Base-by-base conservation (phyloP, 2,888 invertebrate genomes). In the Parnassius apollo region DNA sequence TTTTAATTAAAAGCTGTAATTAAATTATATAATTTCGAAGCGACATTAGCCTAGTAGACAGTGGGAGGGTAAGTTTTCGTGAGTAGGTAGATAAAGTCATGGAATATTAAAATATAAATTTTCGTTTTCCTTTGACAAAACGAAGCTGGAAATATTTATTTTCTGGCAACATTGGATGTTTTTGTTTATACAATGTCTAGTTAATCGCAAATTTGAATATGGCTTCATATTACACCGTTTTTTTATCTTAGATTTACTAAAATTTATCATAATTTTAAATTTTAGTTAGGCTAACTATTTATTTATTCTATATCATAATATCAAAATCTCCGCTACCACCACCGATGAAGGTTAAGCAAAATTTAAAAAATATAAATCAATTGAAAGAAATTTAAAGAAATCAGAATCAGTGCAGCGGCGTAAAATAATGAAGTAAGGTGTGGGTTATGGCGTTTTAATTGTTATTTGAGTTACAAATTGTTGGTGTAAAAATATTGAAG, bases 391-490 rank as follows among this genome's bases (percentile, higher is more conserved):
- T 52, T 51, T 64, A 57, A 60, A 64, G 55, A 62, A 64, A 51
- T 54, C 9, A 53, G 10, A 46, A 10, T 11, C 50, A 7, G 13
- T 46, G 18, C 3, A 12, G 55, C 59, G 62, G 60, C 64, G 62
- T 62, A 57, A 65, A 65, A 66, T 59, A 59, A 66, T 60, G 61
- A 59, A 45, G 35, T 57, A 35, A 68, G 65, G 65, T 65, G 59
- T 53, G 51, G 49, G 48, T 65, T 65, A 59, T 35, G 66, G 61
- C 66, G 61, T 51, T 65, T 62, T 62, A 59, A 68, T 68, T 62
- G 53, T 56, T 66, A 57, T 63, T 62, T 65, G 56, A 68, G 60
- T 62, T 63, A 62, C 52, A 57, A 54, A 9, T 22, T 42, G 46
- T 22, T 45, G 25, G 25, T 4, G 48, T 53, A 44, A 1, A 57